Evolutionary conservation across 2,113 vertebrate genomes (phyloP).

Genomic region (Tachysurus vachellii): DNA sequence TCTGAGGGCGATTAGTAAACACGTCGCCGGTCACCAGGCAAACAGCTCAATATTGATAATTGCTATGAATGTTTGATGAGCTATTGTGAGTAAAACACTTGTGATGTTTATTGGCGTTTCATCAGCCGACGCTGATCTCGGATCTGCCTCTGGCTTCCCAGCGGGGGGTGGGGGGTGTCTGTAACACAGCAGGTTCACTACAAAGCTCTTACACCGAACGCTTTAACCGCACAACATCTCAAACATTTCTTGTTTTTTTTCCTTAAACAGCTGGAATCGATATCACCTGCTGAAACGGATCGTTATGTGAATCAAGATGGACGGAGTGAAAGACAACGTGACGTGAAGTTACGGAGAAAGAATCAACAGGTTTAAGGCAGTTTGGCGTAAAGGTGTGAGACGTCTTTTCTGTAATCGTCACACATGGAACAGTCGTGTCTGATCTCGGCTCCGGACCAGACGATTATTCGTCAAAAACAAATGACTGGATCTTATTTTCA

Average conservation of each 20-base stretch:
- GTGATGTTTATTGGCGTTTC: slow-evolving; percentile 10
- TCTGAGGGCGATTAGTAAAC: not conserved
- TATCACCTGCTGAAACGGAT: not conserved
- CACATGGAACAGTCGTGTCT: too few relatives aligned
- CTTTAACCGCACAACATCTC: not conserved
- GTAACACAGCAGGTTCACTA: not conserved
- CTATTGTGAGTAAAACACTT: slow-evolving; percentile 5
- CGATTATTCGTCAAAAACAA: too few relatives aligned
- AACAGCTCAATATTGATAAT: not conserved
- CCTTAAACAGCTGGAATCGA: not conserved
- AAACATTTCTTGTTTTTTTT: not conserved
- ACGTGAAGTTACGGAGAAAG: too few relatives aligned
- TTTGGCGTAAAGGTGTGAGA: too few relatives aligned
- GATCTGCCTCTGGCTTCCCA: not conserved
- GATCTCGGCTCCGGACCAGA: too few relatives aligned
- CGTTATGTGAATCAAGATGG: not conserved
- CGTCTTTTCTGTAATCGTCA: too few relatives aligned
- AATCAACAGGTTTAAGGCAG: too few relatives aligned
- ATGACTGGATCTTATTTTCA: not conserved
- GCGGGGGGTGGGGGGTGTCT: not conserved
- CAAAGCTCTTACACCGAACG: not conserved
- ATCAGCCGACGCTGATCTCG: not conserved
- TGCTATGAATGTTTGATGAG: slow-evolving; percentile 33
- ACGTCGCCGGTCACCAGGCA: not conserved
- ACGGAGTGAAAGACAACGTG: too few relatives aligned